Evolutionary conservation across 2,113 vertebrate species (phyloP).

Genomic region (Podarcis muralis): DNA sequence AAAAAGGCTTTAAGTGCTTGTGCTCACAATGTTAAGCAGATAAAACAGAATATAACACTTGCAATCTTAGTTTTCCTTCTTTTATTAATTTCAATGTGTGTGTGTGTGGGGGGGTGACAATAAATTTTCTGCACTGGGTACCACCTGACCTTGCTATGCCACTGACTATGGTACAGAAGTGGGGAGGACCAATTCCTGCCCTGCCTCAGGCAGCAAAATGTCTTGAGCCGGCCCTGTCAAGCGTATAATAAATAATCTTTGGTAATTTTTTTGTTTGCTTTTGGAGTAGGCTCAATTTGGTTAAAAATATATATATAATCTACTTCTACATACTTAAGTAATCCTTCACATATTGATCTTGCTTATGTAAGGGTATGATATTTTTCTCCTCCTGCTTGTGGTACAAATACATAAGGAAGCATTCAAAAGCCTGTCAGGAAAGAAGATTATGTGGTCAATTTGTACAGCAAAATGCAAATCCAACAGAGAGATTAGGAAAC

Average conservation of each 20-base stretch:
- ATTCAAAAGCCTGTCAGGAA: constrained; percentile 33
- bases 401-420: constrained; percentile 26
- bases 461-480: background rate
- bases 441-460: constrained; percentile 2
- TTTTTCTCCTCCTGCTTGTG: background rate
- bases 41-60: no score
- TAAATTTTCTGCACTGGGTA: no score
- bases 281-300: background rate
- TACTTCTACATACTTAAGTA: constrained; percentile 7
- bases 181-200: no score
- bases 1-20: no score
- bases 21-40: no score
- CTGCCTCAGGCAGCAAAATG: no score
- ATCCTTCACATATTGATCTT: constrained; percentile 2
- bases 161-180: no score
- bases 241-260: background rate
- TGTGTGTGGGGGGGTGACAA: no score
- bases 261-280: background rate
- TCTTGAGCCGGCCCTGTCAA: no score
- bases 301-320: background rate
- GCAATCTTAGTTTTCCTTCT: no score
- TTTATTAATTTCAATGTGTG: no score
- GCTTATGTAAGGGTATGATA: background rate
- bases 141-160: no score
- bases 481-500: constrained; percentile 27